Conservation (phyloP, 2,113 vertebrate species). For the Hippopotamus amphibius region DNA sequence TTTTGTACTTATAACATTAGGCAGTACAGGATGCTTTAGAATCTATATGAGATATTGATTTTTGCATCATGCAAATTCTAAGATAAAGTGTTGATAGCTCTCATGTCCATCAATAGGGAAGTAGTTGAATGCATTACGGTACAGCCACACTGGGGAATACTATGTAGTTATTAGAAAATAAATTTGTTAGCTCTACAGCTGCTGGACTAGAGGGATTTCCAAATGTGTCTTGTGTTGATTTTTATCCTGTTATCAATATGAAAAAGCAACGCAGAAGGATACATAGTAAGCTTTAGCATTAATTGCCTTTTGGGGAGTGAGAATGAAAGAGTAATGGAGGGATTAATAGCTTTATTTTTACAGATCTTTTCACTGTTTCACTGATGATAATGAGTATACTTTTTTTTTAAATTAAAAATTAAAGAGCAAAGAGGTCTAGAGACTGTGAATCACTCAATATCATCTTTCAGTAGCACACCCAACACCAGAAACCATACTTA, state of each 20-base stretch:
- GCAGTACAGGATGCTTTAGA: neutral
- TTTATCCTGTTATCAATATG: neutral
- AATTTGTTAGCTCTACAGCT: neutral
- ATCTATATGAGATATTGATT: neutral
- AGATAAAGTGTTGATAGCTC: neutral
- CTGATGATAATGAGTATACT: neutral
- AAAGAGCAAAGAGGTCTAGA: neutral
- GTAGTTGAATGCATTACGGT: neutral
- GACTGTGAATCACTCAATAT: neutral
- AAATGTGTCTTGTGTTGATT: neutral
- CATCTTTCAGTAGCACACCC: neutral
- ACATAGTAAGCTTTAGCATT: neutral
- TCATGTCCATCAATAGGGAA: neutral
- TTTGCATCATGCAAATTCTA: neutral
- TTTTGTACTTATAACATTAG: neutral
- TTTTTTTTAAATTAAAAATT: neutral
- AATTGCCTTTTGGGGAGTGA: neutral
- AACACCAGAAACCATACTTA: neutral
- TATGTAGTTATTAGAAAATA: conserved; percentile 5
- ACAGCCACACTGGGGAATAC: neutral
- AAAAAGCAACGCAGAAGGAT: neutral
- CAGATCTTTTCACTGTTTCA: neutral
- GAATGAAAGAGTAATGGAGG: neutral
- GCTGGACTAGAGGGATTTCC: neutral
- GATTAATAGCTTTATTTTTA: neutral